phyloP scores from a whole-genome alignment of 2,888 invertebrate genomes.

The Cremastobaeus sp. region DNA sequence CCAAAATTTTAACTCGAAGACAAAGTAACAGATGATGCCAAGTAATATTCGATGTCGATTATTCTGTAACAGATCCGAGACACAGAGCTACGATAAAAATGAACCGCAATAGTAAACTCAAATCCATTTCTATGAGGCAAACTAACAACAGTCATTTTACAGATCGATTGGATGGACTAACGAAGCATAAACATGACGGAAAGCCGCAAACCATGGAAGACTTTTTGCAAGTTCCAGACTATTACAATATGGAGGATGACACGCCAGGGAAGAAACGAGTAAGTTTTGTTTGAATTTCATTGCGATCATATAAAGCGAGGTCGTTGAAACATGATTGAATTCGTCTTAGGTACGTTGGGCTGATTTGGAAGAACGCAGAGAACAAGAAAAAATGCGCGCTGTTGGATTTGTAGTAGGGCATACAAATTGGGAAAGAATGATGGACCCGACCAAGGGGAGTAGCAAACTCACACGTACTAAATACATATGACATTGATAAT shows the following conservation, averaged over 20 bases:
- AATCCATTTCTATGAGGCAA: too few relatives aligned
- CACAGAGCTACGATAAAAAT: too few relatives aligned
- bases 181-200: slow-evolving; percentile 84
- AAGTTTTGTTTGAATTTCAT: slow-evolving; percentile 79
- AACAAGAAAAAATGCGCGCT: slow-evolving; percentile 95
- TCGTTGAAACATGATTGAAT: too few relatives aligned
- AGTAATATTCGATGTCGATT: too few relatives aligned
- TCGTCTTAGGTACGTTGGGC: slow-evolving; percentile 99
- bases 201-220: slow-evolving; percentile 89
- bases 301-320: too few relatives aligned
- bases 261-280: slow-evolving; percentile 93
- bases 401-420: slow-evolving; percentile 98
- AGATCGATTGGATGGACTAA: slow-evolving; percentile 96
- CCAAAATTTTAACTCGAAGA: too few relatives aligned
- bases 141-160: slow-evolving; percentile 75
- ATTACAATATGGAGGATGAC: slow-evolving; percentile 81
- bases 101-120: too few relatives aligned
- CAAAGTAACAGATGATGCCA: too few relatives aligned
- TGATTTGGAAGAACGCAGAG: slow-evolving; percentile 94
- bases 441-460: slow-evolving; percentile 93
- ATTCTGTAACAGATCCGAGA: too few relatives aligned
- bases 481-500: slow-evolving; percentile 82
- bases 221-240: slow-evolving; percentile 91
- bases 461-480: slow-evolving; percentile 95
- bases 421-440: slow-evolving; percentile 97